Percentiles rank a stretch among this genome's conserved stretches.
Evolutionary conservation across 1,140 invertebrate genomes (phyloP).

Genomic region (Temnothorax longispinosus): DNA sequence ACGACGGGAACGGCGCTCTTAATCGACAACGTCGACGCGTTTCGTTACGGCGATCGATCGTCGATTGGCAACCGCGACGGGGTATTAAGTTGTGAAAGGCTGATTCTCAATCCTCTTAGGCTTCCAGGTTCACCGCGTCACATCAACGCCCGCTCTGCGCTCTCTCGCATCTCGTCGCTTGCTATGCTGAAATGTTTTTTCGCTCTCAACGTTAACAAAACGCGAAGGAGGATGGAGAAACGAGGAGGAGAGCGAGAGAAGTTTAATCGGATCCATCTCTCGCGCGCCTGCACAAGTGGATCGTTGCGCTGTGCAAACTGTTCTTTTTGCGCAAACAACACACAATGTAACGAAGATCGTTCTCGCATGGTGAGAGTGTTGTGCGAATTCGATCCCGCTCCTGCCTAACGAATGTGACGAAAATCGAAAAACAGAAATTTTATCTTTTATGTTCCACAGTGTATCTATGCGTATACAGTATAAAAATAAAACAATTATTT

Average conservation of each 20-base stretch:
- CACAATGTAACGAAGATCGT: slow-evolving; percentile 26
- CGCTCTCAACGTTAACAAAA: slow-evolving; percentile 12
- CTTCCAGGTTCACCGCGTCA: neutral
- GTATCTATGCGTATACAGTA: no score
- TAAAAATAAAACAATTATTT: neutral
- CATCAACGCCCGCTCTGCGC: neutral
- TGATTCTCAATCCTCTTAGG: slow-evolving; percentile 52
- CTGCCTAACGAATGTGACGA: slow-evolving; percentile 19
- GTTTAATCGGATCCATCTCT: slow-evolving; percentile 45
- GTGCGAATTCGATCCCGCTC: neutral
- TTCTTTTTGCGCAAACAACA: slow-evolving; percentile 43
- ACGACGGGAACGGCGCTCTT: neutral
- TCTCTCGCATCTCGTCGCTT: slow-evolving; percentile 13
- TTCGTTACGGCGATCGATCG: slow-evolving; percentile 40
- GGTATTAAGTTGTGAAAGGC: slow-evolving; percentile 39
- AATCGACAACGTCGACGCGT: neutral
- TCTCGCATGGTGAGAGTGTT: neutral
- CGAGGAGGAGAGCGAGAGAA: neutral
- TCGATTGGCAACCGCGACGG: slow-evolving; percentile 25
- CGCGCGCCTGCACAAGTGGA: slow-evolving; percentile 14
- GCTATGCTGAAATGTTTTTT: slow-evolving; percentile 37
- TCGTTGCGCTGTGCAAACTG: slow-evolving; percentile 22
- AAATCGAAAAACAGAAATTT: slow-evolving; percentile 1
- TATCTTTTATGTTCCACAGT: neutral
- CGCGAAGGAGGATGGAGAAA: neutral